Base-by-base conservation (phyloP, 2,888 invertebrate species). In the Acanthacorydalis orientalis region DNA sequence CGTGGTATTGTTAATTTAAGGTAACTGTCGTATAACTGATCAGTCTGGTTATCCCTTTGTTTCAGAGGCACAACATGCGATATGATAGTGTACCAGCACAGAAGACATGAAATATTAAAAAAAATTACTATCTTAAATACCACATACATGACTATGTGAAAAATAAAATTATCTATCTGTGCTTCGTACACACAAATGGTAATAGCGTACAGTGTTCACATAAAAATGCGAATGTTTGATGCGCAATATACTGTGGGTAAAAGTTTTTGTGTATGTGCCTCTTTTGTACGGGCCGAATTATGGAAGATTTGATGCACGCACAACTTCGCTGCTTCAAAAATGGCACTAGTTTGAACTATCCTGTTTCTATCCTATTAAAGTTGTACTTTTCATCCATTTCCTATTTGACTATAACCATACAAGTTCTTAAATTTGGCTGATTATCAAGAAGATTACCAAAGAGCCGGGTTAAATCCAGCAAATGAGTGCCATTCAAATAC, bases 1-100 rank as follows among this genome's bases (percentile, higher is more conserved):
- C 23, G 23, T 23, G 23, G 23, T 23, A 23, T 23, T 23, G 23
- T 23, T 23, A 23, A 23, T 23, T 23, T 23, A 23, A 23, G 23
- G 37, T 37, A 37, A 37, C 10, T 37, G 10, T 12, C 37, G 14
- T 51, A 54, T 49, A 53, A 56, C 56, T 68, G 64, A 68, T 68
- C 67, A 68, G 68, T 68, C 67, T 67, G 68, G 68, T 65, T 64
- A 63, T 68, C 69, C 67, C 66, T 67, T 37, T 73, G 78, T 74
- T 83, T 81, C 83, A 84, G 84, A 84, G 84, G 84, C 84, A 84
- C 47, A 47, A 43, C 82, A 80, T 81, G 82, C 79, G 77, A 76
- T 74, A 74, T 68, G 73, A 75, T 55, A 71, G 74, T 74, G 74
- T 74, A 74, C 12, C 37, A 37, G 37, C 37, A 37, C 37, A 37